Evolutionary conservation across 2,113 vertebrate species (phyloP), one percentile per base, ranked within the genome.

Genomic region (Aegotheles bennettii): DNA sequence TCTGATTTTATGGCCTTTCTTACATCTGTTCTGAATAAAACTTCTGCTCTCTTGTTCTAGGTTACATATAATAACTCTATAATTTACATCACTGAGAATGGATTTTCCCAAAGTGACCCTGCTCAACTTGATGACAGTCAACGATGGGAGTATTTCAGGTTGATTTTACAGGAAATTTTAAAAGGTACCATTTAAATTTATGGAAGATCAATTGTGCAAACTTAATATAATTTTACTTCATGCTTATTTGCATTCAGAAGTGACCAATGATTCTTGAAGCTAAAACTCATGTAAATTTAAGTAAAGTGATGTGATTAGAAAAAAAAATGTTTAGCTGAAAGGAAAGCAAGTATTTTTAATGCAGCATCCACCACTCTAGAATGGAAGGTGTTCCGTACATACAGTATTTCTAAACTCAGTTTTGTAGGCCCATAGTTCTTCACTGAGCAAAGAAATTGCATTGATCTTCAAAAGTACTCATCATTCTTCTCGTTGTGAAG

Each of bases 81-180:
- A 78, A 98, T 99, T 98, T 99, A 99, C 97, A 98, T 99, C 90
- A 98, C 98, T 9, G 98, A 99, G 97, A 99, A 98, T 48, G 98
- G 99, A 57, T 98, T 99, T 98, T 98, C 98, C 89, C 98, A 98
- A 96, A 93, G 93, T 91, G 98, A 99, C 82, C 97, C 97, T 21
- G 81, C 97, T 94, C 84, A 97, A 70, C 96, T 98, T 40, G 98
- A 99, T 91, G 98, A 99, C 92, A 81, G 84, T 77, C 98, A 98
- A 74, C 53, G 89, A 67, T 97, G 97, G 76, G 82, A 97, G 54
- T 98, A 98, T 97, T 99, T 99, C 97, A 98, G 95, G 91, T 97
- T 98, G 96, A 98, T 98, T 79, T 97, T 99, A 95, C 90, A 96
- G 89, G 97, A 99, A 97, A 97, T 99, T 94, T 98, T 97, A 86